Evolutionary conservation across 1,140 invertebrate genomes (phyloP).

Genomic region (Lineus longissimus): DNA sequence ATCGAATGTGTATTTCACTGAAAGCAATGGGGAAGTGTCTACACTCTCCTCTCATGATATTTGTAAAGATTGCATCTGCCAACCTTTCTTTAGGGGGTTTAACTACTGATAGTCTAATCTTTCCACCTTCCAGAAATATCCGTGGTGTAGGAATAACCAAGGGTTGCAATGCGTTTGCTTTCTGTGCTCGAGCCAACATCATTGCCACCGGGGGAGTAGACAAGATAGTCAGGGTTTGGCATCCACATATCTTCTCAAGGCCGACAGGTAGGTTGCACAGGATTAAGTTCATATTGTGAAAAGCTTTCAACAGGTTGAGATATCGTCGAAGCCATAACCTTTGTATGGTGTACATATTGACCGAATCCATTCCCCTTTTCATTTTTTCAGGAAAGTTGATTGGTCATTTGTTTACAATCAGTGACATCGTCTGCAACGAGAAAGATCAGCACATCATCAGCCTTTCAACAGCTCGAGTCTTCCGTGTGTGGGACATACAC

Average conservation of each 20-base stretch:
- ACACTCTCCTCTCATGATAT: background rate
- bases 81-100: background rate
- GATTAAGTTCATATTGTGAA: background rate
- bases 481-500: constrained; percentile 52
- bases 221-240: constrained; percentile 50
- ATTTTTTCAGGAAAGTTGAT: constrained; percentile 43
- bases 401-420: constrained; percentile 52
- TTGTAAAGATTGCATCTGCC: background rate
- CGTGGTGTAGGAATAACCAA: constrained; percentile 43
- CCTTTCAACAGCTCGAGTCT: constrained; percentile 48
- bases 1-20: no score
- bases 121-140: constrained; percentile 40
- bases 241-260: constrained; percentile 49
- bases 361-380: no score
- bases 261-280: constrained; percentile 46
- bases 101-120: no score
- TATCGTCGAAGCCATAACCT: background rate
- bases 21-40: no score
- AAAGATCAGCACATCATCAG: constrained; percentile 52
- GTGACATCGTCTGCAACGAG: constrained; percentile 50
- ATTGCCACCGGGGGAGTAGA: constrained; percentile 52
- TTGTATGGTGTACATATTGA: background rate
- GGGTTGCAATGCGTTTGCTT: constrained; percentile 50
- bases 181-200: constrained; percentile 48
- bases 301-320: no score